Conservation (phyloP, 2,888 invertebrate species). For the Rapana venosa region DNA sequence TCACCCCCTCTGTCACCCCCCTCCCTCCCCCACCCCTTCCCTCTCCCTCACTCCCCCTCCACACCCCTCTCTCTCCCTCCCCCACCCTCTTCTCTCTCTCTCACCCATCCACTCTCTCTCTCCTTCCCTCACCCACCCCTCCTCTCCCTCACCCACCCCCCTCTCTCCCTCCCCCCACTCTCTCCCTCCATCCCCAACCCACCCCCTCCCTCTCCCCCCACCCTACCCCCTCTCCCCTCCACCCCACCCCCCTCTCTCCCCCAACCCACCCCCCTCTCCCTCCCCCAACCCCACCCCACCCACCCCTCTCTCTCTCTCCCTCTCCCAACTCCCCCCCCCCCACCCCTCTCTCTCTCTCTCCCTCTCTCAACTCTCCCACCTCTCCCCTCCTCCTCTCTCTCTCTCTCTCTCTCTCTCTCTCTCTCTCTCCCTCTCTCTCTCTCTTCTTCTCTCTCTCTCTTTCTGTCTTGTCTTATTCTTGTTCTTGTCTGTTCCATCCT, state of each 20-base stretch:
- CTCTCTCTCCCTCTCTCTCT: not conserved
- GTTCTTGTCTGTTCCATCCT: not conserved
- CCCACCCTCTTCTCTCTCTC: not conserved
- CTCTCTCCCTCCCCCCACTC: too few species aligned
- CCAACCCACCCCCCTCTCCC: not conserved
- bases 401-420: not conserved
- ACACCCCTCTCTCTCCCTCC: not conserved
- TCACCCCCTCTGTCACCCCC: not conserved
- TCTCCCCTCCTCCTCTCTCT: not conserved
- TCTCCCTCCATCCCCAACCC: too few species aligned
- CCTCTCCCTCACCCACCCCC: too few species aligned
- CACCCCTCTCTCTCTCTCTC: rapidly evolving
- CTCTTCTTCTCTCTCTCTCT: not conserved
- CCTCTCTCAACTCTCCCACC: not conserved
- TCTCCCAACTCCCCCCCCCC: not conserved
- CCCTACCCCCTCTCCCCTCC: too few species aligned
- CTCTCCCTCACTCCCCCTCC: not conserved
- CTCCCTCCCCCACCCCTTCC: not conserved
- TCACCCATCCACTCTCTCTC: too few species aligned
- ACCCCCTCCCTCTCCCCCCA: too few species aligned
- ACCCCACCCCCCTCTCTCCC: too few species aligned
- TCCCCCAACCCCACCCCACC: not conserved
- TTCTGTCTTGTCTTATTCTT: not conserved
- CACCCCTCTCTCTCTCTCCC: not conserved
- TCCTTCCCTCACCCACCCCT: too few species aligned